A percentile compares a stretch with the other conserved stretches of the same genome.
These are phyloP conservation scores for Microcebus griseorufus DNA, from an alignment of 2,113 vertebrate species.

Conservation along the genomic window DNA sequence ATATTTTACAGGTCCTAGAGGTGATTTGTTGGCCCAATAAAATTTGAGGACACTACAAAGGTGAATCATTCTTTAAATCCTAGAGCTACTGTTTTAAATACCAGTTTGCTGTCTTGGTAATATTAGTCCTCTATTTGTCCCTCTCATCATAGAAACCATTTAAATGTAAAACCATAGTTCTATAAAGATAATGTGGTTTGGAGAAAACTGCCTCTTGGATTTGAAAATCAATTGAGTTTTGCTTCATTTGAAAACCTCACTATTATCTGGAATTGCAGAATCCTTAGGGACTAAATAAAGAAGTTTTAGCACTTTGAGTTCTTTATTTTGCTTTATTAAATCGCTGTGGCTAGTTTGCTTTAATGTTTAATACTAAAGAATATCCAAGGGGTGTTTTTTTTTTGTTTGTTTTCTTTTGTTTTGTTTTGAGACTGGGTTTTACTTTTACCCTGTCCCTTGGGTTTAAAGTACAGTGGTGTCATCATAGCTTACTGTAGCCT, in stretches of 20 bases:
- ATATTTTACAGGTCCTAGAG: neutral
- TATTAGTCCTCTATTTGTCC: neutral
- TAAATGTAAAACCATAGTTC: constrained; percentile 36
- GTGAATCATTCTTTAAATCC: neutral
- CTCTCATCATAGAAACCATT: neutral
- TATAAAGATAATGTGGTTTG: constrained; percentile 36
- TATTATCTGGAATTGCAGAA: constrained; percentile 51
- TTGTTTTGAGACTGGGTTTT: too few relatives aligned
- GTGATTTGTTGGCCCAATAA: neutral
- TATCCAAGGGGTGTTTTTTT: neutral
- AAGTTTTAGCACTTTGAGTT: neutral
- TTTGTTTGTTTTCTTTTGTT: too few relatives aligned
- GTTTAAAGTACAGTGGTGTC: too few relatives aligned
- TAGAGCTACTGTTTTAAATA: constrained; percentile 20
- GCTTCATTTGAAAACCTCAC: constrained; percentile 55
- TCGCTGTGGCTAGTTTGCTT: neutral
- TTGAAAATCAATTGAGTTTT: constrained; percentile 66
- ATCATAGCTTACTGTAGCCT: too few relatives aligned
- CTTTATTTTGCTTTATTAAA: constrained; percentile 42
- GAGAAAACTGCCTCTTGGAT: constrained; percentile 39
- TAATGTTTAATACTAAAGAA: constrained; percentile 58
- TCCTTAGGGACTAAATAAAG: constrained; percentile 29
- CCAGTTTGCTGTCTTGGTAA: neutral
- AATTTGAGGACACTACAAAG: neutral
- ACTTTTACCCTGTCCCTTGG: too few relatives aligned